Conservation (phyloP, 2,888 invertebrate species). For the Nysson spinosus region DNA sequence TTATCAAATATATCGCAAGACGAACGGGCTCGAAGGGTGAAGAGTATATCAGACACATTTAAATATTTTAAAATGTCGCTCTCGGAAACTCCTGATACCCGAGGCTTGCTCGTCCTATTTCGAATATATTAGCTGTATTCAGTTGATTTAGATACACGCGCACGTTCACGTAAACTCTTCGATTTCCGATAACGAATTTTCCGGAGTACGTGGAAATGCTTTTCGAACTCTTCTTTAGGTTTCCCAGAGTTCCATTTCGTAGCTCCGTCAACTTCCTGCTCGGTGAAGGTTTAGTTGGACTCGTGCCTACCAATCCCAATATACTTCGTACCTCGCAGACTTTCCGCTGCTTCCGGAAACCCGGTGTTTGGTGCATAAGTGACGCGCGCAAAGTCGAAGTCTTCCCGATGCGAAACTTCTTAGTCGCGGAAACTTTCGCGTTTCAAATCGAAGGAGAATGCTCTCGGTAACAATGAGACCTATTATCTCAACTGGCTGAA, state of each 20-base stretch:
- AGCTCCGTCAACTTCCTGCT: conserved; percentile 3
- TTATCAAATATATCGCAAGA: not conserved
- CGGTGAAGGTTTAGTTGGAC: conserved; percentile 1
- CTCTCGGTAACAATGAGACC: conserved; percentile 47
- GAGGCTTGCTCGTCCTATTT: not conserved
- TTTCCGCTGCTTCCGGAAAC: conserved; percentile 20
- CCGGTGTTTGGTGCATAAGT: not conserved
- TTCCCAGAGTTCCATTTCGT: not conserved
- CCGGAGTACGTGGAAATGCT: conserved; percentile 58
- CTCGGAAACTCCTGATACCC: not conserved
- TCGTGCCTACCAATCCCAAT: not conserved
- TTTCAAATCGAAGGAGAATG: conserved; percentile 25
- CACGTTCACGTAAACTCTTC: conserved; percentile 61
- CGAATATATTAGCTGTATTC: conserved; percentile 43
- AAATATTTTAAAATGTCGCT: not conserved
- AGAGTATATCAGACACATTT: no score
- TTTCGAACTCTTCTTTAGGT: conserved; percentile 34
- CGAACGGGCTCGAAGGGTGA: not conserved
- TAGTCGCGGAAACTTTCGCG: conserved; percentile 38
- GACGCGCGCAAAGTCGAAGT: conserved; percentile 22
- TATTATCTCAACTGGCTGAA: conserved; percentile 43
- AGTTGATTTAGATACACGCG: conserved; percentile 59
- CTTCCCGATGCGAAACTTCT: conserved; percentile 25
- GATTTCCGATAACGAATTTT: conserved; percentile 66
- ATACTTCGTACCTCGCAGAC: conserved; percentile 36